Percentiles rank a stretch among this genome's conserved stretches.
phyloP scores from a whole-genome alignment of 2,888 invertebrate species.

The Cryptus viduatorius region DNA sequence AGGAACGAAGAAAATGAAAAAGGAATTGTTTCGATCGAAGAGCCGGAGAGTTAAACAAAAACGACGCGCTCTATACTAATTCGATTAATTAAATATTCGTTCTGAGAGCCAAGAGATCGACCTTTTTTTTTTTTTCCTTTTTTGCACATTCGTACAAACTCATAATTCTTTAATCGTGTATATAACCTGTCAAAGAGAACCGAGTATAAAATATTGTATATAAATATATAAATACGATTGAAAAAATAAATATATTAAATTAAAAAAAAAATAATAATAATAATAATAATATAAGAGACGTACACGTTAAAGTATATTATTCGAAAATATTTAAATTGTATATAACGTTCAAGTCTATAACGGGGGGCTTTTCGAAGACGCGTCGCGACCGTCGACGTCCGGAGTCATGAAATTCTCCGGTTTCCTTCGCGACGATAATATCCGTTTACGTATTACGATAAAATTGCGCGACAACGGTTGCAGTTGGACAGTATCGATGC shows the following conservation, averaged over 20 bases:
- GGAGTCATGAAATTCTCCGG: constrained; percentile 7
- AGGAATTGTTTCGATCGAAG: not conserved
- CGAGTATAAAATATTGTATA: constrained; percentile 84
- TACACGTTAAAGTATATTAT: constrained; percentile 82
- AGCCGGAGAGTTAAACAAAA: not conserved
- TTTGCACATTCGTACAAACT: constrained; percentile 74
- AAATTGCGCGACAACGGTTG: not conserved
- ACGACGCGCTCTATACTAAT: constrained; percentile 28
- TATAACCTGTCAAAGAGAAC: constrained; percentile 79
- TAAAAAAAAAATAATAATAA: constrained; percentile 74
- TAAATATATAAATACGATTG: constrained; percentile 85
- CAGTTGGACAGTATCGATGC: not conserved
- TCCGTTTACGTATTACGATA: constrained; percentile 16
- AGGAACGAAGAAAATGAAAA: constrained; percentile 56
- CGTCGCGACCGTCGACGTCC: constrained; percentile 41
- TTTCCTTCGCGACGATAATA: too few species aligned
- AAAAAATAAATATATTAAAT: constrained; percentile 85
- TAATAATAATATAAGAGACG: constrained; percentile 76
- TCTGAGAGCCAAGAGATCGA: constrained; percentile 84
- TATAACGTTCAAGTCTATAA: constrained; percentile 82
- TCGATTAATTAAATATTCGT: constrained; percentile 67
- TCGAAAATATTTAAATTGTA: constrained; percentile 76
- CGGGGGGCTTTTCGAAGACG: constrained; percentile 63
- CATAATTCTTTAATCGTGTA: constrained; percentile 63
- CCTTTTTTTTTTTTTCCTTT: constrained; percentile 50